A percentile compares a stretch with the other conserved stretches of the same genome.
phyloP scores from a whole-genome alignment of 1,140 invertebrate species.

The Paraescarpia echinospica region DNA sequence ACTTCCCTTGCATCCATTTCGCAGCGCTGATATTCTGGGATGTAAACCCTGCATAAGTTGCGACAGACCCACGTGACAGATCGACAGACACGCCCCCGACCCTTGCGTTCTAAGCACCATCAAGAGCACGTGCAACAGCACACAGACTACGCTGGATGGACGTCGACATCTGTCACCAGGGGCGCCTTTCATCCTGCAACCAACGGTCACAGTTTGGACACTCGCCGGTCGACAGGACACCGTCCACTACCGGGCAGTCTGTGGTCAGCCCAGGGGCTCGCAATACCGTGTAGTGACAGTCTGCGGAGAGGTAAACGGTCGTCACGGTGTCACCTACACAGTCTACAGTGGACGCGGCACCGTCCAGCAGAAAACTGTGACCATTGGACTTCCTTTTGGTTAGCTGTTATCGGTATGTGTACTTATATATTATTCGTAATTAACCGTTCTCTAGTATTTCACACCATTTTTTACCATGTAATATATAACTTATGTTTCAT shows the following conservation, averaged over 20 bases:
- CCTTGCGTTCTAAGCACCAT: background rate
- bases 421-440: too few species aligned
- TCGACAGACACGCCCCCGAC: background rate
- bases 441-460: too few species aligned
- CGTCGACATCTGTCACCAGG: background rate
- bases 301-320: background rate
- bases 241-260: too few species aligned
- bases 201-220: background rate
- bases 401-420: too few species aligned
- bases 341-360: background rate
- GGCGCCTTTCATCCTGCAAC: background rate
- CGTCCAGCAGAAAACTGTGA: background rate
- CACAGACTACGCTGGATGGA: background rate
- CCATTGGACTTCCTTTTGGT: background rate
- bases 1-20: background rate
- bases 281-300: background rate
- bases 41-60: background rate
- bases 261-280: background rate
- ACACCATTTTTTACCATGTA: too few species aligned
- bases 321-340: background rate
- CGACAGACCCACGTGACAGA: background rate
- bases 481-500: too few species aligned
- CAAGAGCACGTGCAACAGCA: background rate
- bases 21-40: background rate
- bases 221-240: background rate